phyloP scores from a whole-genome alignment of 2,797 vertebrate genomes.

The Notolepis coatsorum region DNA sequence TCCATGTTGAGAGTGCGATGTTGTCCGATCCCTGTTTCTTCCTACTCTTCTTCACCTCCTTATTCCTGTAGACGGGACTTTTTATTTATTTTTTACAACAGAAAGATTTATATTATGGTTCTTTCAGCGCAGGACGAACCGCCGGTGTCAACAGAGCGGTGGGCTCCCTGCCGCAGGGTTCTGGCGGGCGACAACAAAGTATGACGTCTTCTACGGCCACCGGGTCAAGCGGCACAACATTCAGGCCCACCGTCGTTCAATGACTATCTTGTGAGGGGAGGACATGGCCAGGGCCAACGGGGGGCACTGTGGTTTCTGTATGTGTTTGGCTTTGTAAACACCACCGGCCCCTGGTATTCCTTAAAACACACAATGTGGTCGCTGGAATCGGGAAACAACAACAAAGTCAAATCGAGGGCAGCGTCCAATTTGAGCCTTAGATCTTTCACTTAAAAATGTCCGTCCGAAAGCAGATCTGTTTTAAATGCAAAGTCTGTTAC shows the following conservation, averaged over 20 bases:
- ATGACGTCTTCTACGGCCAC: slow-evolving; percentile 44
- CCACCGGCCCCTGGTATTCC: neutral
- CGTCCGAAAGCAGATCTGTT: slow-evolving; percentile 7
- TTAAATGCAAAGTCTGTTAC: slow-evolving; percentile 35
- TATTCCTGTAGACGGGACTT: slow-evolving; percentile 28
- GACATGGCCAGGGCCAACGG: slow-evolving; percentile 16
- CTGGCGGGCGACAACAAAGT: slow-evolving; percentile 55
- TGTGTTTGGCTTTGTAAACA: neutral
- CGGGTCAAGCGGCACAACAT: slow-evolving; percentile 36
- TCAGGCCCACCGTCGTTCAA: slow-evolving; percentile 15
- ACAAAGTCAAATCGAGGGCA: slow-evolving; percentile 2
- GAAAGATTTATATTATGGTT: slow-evolving; percentile 35
- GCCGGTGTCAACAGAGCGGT: slow-evolving; percentile 18
- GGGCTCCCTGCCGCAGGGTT: slow-evolving; percentile 7
- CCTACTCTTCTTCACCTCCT: slow-evolving; percentile 30
- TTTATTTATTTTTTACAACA: neutral
- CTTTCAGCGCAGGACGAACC: slow-evolving; percentile 50
- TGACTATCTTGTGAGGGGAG: slow-evolving; percentile 29
- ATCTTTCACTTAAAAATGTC: slow-evolving; percentile 23
- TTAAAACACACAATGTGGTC: slow-evolving; percentile 2
- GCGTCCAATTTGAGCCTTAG: neutral
- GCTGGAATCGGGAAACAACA: slow-evolving; percentile 23
- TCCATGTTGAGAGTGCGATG: slow-evolving; percentile 28
- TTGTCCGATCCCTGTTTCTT: slow-evolving; percentile 19
- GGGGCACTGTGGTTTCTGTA: neutral